These are phyloP conservation scores for Phrynocephalus versicolor DNA, from an alignment of 2,113 vertebrate species.

Conservation along the genomic window DNA sequence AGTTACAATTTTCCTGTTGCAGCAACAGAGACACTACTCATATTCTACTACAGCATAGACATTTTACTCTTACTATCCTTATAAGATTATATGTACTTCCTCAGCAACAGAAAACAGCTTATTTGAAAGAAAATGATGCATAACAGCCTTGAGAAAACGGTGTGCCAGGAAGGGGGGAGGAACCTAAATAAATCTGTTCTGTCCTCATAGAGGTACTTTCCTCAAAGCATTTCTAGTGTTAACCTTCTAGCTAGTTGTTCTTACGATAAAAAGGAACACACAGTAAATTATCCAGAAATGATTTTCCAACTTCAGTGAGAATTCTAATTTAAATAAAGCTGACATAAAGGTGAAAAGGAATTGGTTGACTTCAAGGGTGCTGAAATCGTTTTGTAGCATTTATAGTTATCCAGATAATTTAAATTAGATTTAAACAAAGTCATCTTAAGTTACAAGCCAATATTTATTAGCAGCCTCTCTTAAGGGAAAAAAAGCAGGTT, in stretches of 20 bases:
- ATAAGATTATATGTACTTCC: constrained; percentile 23
- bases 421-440: constrained; percentile 40
- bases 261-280: constrained; percentile 22
- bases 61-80: neutral
- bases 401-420: constrained; percentile 45
- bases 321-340: neutral
- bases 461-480: constrained; percentile 33
- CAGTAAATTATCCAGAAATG: constrained; percentile 8
- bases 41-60: neutral
- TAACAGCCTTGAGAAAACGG: neutral
- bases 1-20: neutral
- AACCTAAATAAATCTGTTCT: neutral
- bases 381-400: constrained; percentile 30
- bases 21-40: neutral
- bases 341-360: constrained; percentile 13
- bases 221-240: constrained; percentile 10
- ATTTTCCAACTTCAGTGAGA: neutral
- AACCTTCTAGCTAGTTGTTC: constrained; percentile 4
- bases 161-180: no score
- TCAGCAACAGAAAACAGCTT: neutral
- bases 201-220: constrained; percentile 10
- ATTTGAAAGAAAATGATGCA: neutral
- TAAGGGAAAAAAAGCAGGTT: constrained; percentile 28
- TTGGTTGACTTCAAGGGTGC: constrained; percentile 16
- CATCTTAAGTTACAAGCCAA: constrained; percentile 37